phyloP scores from a whole-genome alignment of 2,113 vertebrate genomes.

The Canis aureus region DNA sequence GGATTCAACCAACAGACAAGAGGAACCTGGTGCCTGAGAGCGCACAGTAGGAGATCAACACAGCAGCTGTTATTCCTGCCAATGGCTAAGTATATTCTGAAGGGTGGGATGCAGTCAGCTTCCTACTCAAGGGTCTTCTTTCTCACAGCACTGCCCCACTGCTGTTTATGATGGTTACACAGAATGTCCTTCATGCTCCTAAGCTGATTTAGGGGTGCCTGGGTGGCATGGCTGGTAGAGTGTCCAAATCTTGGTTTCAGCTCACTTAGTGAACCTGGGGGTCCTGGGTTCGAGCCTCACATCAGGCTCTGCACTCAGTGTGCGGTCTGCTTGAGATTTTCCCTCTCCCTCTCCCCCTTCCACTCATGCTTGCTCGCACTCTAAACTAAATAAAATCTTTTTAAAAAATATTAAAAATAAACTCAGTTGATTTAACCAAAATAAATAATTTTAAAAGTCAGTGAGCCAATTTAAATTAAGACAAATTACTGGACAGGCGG shows the following conservation, averaged over 20 bases:
- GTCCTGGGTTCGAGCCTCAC: not conserved
- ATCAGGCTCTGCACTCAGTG: not conserved
- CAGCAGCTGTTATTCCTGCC: rapidly evolving
- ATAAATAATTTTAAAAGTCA: not conserved
- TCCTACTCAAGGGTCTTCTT: not conserved
- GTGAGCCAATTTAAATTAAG: not conserved
- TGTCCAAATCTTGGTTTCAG: not conserved
- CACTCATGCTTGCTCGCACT: not conserved
- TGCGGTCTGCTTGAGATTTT: not conserved
- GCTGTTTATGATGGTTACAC: not conserved
- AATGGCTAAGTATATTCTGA: rapidly evolving
- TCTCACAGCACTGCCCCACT: not conserved
- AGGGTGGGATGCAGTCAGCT: not conserved
- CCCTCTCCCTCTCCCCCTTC: not conserved
- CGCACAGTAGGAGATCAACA: not conserved
- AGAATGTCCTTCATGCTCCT: not conserved
- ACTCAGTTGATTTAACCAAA: not conserved
- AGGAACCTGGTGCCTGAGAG: not conserved
- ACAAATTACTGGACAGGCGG: not conserved
- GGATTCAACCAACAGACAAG: not conserved
- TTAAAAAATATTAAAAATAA: not conserved
- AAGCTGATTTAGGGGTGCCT: not conserved
- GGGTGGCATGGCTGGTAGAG: not conserved
- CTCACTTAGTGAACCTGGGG: not conserved
- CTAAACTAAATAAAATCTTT: not conserved